phyloP scores from a whole-genome alignment of 2,113 vertebrate species.

The Cyprinodon variegatus region DNA sequence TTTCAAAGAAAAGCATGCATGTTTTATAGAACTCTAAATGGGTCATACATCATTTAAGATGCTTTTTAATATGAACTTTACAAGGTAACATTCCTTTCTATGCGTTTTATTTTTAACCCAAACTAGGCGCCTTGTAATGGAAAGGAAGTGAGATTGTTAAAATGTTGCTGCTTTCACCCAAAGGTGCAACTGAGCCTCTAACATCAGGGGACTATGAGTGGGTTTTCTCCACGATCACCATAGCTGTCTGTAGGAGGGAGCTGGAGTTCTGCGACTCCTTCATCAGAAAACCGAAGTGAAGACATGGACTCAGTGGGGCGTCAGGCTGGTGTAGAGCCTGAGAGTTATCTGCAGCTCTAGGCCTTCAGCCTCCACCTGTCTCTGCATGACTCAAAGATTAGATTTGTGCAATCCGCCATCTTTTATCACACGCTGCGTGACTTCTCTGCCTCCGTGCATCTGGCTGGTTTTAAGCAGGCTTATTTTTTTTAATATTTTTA shows the following conservation, averaged over 20 bases:
- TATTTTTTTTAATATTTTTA: neutral
- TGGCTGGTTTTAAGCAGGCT: conserved; percentile 2
- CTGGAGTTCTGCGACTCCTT: conserved; percentile 17
- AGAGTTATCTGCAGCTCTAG: conserved; percentile 38
- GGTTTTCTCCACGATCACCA: neutral
- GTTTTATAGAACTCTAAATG: neutral
- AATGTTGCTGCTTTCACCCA: conserved; percentile 1
- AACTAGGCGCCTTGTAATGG: no score
- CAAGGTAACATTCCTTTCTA: neutral
- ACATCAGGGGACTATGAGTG: conserved; percentile 10
- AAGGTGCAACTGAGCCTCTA: conserved; percentile 8
- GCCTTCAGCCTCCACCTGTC: conserved; percentile 17
- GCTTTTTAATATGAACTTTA: neutral
- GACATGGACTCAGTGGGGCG: conserved; percentile 21
- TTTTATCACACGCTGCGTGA: conserved; percentile 3
- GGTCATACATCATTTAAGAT: neutral
- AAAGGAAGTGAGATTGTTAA: no score
- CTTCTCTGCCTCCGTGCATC: neutral
- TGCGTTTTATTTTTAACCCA: neutral
- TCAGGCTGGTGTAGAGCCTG: neutral
- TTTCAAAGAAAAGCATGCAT: conserved; percentile 27
- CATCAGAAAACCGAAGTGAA: conserved; percentile 9
- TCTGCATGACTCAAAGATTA: conserved; percentile 19
- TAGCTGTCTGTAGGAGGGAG: conserved; percentile 10
- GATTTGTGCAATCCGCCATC: conserved; percentile 43